A percentile compares a stretch with the other conserved stretches of the same genome.
These are phyloP conservation scores for Hyla sarda DNA, from an alignment of 2,113 vertebrate species.

Conservation along the genomic window DNA sequence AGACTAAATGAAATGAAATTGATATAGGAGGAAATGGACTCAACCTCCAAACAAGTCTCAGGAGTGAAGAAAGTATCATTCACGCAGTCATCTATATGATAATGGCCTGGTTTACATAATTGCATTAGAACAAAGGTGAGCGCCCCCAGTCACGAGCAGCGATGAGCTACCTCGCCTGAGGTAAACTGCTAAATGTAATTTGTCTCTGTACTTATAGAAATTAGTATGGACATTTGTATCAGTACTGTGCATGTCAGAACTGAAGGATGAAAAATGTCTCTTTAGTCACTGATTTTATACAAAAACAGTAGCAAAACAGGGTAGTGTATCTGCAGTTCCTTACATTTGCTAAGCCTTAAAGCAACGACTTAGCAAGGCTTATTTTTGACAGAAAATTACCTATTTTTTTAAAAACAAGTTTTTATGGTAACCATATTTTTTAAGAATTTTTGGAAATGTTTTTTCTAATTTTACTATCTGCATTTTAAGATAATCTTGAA, in stretches of 20 bases:
- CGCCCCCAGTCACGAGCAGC: neutral
- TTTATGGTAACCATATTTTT: too few relatives aligned
- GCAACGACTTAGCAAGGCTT: too few relatives aligned
- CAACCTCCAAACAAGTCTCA: neutral
- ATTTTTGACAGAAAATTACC: too few relatives aligned
- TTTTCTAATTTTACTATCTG: too few relatives aligned
- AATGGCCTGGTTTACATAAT: conserved; percentile 20
- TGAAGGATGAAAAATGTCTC: neutral
- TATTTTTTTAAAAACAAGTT: too few relatives aligned
- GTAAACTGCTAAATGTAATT: neutral
- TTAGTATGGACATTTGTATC: neutral
- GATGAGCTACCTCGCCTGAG: conserved; percentile 25
- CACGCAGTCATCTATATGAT: conserved; percentile 20
- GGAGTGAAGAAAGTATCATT: neutral
- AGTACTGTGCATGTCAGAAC: neutral
- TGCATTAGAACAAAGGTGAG: conserved; percentile 25
- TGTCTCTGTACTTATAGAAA: neutral
- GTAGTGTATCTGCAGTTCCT: neutral
- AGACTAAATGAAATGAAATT: neutral
- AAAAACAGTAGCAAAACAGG: neutral
- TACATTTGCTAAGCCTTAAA: neutral
- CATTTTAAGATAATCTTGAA: too few relatives aligned
- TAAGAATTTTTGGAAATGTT: too few relatives aligned
- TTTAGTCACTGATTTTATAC: neutral
- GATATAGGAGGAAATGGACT: neutral